phyloP scores from a whole-genome alignment of 2,797 vertebrate species.

The Danio kyathit region DNA sequence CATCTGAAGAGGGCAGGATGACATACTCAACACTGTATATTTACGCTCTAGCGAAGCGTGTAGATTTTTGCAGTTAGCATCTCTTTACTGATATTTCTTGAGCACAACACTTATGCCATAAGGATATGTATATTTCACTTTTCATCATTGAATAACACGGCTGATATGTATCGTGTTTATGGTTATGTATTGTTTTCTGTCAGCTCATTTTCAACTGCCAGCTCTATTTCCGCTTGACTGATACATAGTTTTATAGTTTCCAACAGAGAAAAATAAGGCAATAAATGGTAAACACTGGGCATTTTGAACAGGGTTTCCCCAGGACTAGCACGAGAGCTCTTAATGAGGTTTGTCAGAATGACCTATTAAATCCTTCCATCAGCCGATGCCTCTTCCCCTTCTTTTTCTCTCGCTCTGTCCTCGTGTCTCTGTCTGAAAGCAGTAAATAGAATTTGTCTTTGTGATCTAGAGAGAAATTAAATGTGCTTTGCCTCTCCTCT shows the following conservation, averaged over 20 bases:
- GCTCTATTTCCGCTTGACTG: constrained; percentile 34
- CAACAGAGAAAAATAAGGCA: constrained; percentile 48
- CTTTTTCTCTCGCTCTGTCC: constrained; percentile 48
- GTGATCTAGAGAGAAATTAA: constrained; percentile 77
- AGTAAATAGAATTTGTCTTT: constrained; percentile 76
- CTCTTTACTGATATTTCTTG: constrained; percentile 1
- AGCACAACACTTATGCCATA: constrained; percentile 31
- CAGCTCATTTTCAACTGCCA: constrained; percentile 22
- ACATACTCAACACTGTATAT: constrained; percentile 1
- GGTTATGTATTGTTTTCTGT: constrained; percentile 29
- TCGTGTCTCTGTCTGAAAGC: constrained; percentile 59
- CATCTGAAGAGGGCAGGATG: constrained; percentile 11
- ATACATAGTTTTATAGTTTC: constrained; percentile 48
- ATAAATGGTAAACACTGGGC: constrained; percentile 57
- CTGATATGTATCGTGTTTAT: constrained; percentile 4
- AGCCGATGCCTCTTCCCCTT: constrained; percentile 52
- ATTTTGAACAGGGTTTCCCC: constrained; percentile 54
- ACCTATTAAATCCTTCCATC: constrained; percentile 72
- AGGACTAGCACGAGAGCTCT: constrained; percentile 57
- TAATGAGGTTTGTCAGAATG: constrained; percentile 74
- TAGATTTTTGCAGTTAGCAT: not conserved
- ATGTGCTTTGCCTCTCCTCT: constrained; percentile 68
- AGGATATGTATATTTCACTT: constrained; percentile 44
- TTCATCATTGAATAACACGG: constrained; percentile 9
- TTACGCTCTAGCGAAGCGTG: constrained; percentile 25